A percentile compares a stretch with the other conserved stretches of the same genome.
Evolutionary conservation across 2,113 vertebrate genomes (phyloP).

Genomic region (Alaudala cheleensis): DNA sequence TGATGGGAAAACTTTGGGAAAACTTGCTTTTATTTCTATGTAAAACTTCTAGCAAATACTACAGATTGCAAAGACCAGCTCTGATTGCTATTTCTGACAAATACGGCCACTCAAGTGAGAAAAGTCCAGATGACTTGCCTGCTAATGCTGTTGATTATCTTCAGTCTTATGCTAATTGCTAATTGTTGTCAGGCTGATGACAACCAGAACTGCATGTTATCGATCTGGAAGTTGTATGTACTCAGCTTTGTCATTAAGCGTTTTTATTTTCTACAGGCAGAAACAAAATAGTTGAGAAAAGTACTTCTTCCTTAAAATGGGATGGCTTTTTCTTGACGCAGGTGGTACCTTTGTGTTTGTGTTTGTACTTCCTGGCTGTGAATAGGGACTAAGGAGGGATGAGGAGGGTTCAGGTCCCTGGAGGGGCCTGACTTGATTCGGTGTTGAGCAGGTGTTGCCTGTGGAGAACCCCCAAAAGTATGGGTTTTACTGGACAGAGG

Average conservation of each 20-base stretch:
- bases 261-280: not conserved
- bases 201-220: not conserved
- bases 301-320: not conserved
- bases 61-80: not conserved
- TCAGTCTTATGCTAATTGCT: not conserved
- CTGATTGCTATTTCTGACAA: not conserved
- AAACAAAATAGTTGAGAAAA: not conserved
- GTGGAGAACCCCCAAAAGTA: fast-evolving
- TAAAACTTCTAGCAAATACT: not conserved
- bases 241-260: not conserved
- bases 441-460: fast-evolving
- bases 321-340: not conserved
- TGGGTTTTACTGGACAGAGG: not conserved
- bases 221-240: not conserved
- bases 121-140: not conserved
- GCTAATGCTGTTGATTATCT: not conserved
- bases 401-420: not conserved
- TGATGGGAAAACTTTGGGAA: not conserved
- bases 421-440: not conserved
- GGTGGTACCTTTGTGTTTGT: not conserved
- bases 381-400: not conserved
- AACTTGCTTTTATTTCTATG: not conserved
- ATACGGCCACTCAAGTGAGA: not conserved
- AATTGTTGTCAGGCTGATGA: not conserved
- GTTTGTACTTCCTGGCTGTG: not conserved